Evolutionary conservation across 2,797 vertebrate species (phyloP).

Genomic region (Gadopsis bispinosus): DNA sequence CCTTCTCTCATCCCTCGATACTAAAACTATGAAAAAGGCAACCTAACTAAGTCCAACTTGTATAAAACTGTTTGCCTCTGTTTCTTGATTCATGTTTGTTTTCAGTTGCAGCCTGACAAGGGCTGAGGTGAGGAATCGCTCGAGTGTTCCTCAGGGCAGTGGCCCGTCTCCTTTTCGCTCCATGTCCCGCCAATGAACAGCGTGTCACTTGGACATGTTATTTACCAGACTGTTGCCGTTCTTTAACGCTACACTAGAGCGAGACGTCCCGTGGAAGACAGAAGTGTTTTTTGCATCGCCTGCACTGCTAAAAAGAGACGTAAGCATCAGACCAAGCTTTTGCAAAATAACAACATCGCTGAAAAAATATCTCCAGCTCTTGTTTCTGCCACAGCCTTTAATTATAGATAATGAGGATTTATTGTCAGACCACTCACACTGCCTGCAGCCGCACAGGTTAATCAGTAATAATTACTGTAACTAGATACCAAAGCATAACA

Average conservation of each 20-base stretch:
- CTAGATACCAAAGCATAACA: constrained; percentile 51
- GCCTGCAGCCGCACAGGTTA: constrained; percentile 56
- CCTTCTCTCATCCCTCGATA: constrained; percentile 15
- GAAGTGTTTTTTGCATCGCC: constrained; percentile 26
- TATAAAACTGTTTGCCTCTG: constrained; percentile 21
- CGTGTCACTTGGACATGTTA: constrained; percentile 66
- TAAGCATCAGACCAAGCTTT: background rate
- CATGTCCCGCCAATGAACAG: constrained; percentile 28
- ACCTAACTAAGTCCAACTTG: constrained; percentile 10
- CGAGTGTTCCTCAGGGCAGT: constrained; percentile 41
- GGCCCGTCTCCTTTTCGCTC: constrained; percentile 44
- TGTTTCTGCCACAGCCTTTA: constrained; percentile 55
- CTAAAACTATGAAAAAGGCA: constrained; percentile 51
- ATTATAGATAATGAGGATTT: constrained; percentile 61
- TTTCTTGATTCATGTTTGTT: constrained; percentile 46
- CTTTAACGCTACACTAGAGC: constrained; percentile 54
- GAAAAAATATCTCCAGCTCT: constrained; percentile 39
- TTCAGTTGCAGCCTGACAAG: constrained; percentile 41
- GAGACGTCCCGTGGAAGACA: constrained; percentile 27
- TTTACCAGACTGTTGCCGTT: constrained; percentile 58
- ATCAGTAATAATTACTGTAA: constrained; percentile 62
- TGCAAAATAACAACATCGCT: background rate
- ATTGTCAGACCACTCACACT: constrained; percentile 54
- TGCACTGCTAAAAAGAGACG: constrained; percentile 20
- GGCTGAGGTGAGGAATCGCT: constrained; percentile 36